Evolutionary conservation across 1,140 invertebrate genomes (phyloP).

Genomic region (Drosophila sechellia): DNA sequence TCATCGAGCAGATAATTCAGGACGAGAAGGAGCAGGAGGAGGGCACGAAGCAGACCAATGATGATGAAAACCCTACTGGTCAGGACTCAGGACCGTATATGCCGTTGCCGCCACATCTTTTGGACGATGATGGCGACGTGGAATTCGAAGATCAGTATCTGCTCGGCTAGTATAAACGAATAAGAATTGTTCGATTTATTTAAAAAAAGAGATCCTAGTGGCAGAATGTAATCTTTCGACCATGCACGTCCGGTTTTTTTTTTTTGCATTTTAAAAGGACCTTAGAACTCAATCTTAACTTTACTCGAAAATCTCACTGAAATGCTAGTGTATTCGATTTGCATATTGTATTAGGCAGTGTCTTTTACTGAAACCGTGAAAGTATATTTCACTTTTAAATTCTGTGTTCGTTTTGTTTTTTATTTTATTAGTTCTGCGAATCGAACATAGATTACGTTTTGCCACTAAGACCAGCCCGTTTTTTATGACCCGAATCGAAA

Average conservation of each 20-base stretch:
- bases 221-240: conserved; percentile 6
- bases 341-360: too few relatives aligned
- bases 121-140: conserved; percentile 52
- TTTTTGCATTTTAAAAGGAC: not conserved
- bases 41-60: not conserved
- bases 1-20: conserved; percentile 29
- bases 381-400: too few relatives aligned
- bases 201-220: not conserved
- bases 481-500: conserved; percentile 1
- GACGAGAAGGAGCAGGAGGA: conserved; percentile 43
- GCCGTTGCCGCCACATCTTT: conserved; percentile 66
- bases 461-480: not conserved
- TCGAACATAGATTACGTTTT: not conserved
- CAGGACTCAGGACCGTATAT: conserved; percentile 52
- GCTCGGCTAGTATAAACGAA: conserved; percentile 47
- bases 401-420: too few relatives aligned
- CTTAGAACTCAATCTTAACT: too few relatives aligned
- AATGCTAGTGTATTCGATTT: too few relatives aligned
- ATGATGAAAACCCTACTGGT: conserved; percentile 13
- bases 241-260: not conserved
- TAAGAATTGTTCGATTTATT: not conserved
- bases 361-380: too few relatives aligned
- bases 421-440: not conserved
- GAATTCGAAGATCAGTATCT: conserved; percentile 73
- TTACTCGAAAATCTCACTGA: too few relatives aligned